phyloP scores from a whole-genome alignment of 2,113 vertebrate species.

The Smithornis capensis region DNA sequence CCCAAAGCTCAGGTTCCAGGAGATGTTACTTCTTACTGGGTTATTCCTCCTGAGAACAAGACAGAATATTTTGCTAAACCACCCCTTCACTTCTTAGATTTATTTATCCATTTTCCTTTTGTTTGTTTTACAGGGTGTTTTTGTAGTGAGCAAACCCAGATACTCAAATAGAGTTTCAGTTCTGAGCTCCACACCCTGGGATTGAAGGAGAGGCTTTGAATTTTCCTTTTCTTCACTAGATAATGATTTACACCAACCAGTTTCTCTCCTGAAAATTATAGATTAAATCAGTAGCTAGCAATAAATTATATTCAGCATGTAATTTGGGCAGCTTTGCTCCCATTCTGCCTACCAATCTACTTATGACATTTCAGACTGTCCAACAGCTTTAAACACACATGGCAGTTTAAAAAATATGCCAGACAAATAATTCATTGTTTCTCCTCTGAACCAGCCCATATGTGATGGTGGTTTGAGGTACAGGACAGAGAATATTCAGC shows the following conservation, averaged over 20 bases:
- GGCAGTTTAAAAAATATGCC: neutral
- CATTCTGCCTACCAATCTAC: neutral
- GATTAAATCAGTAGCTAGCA: neutral
- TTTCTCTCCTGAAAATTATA: neutral
- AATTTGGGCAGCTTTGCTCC: neutral
- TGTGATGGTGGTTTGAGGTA: neutral
- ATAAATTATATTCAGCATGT: neutral
- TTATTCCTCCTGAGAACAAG: neutral
- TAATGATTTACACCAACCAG: neutral
- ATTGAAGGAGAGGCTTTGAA: neutral
- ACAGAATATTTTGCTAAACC: neutral
- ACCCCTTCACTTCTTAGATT: neutral
- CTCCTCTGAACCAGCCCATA: neutral
- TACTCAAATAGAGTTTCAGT: neutral
- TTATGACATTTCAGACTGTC: neutral
- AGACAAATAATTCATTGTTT: constrained; percentile 23
- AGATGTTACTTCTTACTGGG: neutral
- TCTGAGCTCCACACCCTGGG: neutral
- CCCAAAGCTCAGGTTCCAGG: neutral
- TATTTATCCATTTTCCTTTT: neutral
- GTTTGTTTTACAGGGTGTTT: neutral
- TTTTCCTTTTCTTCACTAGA: neutral
- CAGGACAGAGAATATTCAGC: neutral
- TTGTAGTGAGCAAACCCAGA: neutral
- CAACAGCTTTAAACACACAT: neutral